phyloP scores from a whole-genome alignment of 2,797 vertebrate genomes.

The Trichosurus vulpecula region DNA sequence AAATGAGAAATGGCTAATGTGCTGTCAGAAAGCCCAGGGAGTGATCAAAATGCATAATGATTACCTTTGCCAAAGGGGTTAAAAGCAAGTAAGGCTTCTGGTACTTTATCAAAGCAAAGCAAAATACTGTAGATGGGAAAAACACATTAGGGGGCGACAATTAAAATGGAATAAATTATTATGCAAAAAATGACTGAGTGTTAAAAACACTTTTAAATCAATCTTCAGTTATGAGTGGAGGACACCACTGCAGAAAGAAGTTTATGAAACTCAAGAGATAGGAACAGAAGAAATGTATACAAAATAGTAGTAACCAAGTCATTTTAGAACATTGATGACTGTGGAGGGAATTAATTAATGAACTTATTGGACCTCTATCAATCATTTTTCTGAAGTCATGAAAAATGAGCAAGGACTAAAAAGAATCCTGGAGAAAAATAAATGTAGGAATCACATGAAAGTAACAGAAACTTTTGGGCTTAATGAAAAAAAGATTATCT shows the following conservation, averaged over 20 bases:
- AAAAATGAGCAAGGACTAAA: neutral
- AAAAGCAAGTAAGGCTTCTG: conserved; percentile 43
- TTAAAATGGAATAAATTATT: neutral
- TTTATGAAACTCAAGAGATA: conserved; percentile 3
- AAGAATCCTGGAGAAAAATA: neutral
- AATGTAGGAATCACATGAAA: conserved; percentile 43
- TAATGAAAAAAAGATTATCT: conserved; percentile 30
- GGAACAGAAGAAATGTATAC: conserved; percentile 8
- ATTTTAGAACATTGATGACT: conserved; percentile 28
- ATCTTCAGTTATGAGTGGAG: conserved; percentile 2
- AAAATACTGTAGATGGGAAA: neutral
- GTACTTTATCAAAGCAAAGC: conserved; percentile 23
- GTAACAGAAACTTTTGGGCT: conserved; percentile 43
- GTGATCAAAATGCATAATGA: conserved; percentile 50
- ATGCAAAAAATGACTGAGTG: neutral
- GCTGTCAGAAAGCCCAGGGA: conserved; percentile 36
- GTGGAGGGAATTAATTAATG: conserved; percentile 70
- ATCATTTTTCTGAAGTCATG: conserved; percentile 51
- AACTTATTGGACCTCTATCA: conserved; percentile 22
- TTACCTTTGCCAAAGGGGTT: conserved; percentile 36
- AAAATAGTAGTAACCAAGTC: conserved; percentile 22
- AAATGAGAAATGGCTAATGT: conserved; percentile 28
- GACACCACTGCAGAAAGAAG: neutral
- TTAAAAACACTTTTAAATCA: conserved; percentile 11
- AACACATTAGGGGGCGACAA: conserved; percentile 36